Evolutionary conservation across 2,888 invertebrate species (phyloP), one percentile per base, ranked within the genome.

Genomic region (Drosophila anomalata): DNA sequence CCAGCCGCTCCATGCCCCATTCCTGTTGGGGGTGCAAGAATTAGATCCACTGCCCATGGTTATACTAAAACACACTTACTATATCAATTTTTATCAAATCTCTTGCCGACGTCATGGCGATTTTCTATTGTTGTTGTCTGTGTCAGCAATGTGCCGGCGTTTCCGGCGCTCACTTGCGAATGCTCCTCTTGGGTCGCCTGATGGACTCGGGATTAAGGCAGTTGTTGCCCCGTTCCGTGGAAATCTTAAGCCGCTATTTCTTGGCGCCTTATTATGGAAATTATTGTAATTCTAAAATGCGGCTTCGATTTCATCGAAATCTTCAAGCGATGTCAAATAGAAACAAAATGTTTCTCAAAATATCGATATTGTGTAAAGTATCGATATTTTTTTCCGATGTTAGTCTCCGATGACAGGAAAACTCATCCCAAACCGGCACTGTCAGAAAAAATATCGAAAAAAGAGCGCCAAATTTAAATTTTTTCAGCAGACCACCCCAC

Each of bases 1-100:
- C 95, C 42, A 97, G 91, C 70, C 97, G 95, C 87, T 97, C 97
- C 90, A 96, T 96, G 8, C 96, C 96, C 97, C 97, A 97, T 91
- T 97, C 96, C 97, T 97, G 12, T 12, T 11, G 7, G 12, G 17
- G 42, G 7, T 0, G 33, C 4, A 9, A 7, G 1, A 11, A 44
- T 36, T 42, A 20, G 17, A 4, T 20, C 17, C 42, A 20, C 20
- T 36, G 2, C 11, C 12, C 11, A n/a, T 8, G 11, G 20, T 22
- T 9, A 3, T 8, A 17, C 41, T 14, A 29, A 36, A 20, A 2
- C 5, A 0, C 8, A 89, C 90, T 90, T 83, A 92, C 92, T 76
- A 92, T 92, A 76, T 92, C 92, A 70, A 92, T 90, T 89, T 92
- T 92, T 2, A 92, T 90, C 55, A 90, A 84, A 67, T 92, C 92